These are phyloP conservation scores for Lagopus leucura DNA, from an alignment of 2,113 vertebrate species.

Conservation along the genomic window DNA sequence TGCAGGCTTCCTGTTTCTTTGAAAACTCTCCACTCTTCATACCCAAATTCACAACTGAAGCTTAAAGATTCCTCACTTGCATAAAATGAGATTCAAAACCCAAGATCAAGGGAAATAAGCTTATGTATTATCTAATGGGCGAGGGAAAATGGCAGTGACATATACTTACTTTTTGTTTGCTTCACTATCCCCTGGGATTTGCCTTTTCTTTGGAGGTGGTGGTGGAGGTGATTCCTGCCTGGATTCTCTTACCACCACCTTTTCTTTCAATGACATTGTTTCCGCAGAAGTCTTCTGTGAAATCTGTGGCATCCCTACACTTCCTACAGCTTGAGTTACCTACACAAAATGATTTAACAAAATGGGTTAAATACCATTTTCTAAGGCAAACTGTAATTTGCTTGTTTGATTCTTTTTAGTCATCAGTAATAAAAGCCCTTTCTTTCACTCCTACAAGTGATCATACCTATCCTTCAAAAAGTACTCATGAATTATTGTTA, in stretches of 20 bases:
- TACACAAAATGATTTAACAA: slow-evolving; percentile 45
- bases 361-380: neutral
- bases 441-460: neutral
- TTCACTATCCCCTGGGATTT: slow-evolving; percentile 85
- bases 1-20: neutral
- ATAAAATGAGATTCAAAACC: neutral
- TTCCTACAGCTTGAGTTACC: slow-evolving; percentile 90
- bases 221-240: slow-evolving; percentile 82
- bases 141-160: neutral
- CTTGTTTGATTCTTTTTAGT: neutral
- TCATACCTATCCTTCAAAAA: accelerated
- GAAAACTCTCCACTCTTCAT: neutral
- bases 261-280: slow-evolving; percentile 57
- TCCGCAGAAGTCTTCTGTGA: slow-evolving; percentile 80
- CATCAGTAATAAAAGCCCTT: neutral
- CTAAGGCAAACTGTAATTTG: neutral
- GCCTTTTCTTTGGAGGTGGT: slow-evolving; percentile 88
- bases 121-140: neutral
- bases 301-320: slow-evolving; percentile 80
- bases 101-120: neutral
- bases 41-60: neutral
- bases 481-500: neutral
- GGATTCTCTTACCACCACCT: slow-evolving; percentile 52
- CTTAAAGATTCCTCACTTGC: neutral
- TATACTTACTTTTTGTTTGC: slow-evolving; percentile 85